These are phyloP conservation scores for Troilus luridus DNA, from an alignment of 2,888 invertebrate species.

Conservation along the genomic window DNA sequence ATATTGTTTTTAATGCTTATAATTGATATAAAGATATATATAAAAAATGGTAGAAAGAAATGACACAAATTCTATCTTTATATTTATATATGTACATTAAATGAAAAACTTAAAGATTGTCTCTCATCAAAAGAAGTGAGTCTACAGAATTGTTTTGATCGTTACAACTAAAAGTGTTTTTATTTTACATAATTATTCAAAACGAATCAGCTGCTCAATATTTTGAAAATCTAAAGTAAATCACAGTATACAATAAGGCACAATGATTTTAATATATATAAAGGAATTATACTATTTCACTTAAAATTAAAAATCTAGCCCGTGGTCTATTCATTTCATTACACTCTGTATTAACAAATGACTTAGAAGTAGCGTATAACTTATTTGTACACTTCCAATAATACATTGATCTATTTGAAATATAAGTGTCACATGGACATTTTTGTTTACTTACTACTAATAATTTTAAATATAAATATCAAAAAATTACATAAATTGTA, in stretches of 20 bases:
- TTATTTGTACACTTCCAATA: conserved; percentile 47
- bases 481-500: conserved; percentile 34
- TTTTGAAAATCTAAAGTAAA: conserved; percentile 52
- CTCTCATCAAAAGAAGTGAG: conserved; percentile 6
- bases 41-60: conserved; percentile 11
- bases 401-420: conserved; percentile 36
- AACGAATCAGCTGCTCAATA: conserved; percentile 27
- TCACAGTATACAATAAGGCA: conserved; percentile 54
- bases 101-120: neutral
- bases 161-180: neutral
- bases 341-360: conserved; percentile 42
- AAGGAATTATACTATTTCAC: conserved; percentile 14
- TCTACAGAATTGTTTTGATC: neutral
- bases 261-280: conserved; percentile 40
- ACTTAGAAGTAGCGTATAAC: conserved; percentile 47
- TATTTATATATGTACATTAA: conserved; percentile 46
- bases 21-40: neutral
- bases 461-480: conserved; percentile 48
- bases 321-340: conserved; percentile 25
- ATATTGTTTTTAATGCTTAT: neutral
- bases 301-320: conserved; percentile 48
- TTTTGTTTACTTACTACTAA: conserved; percentile 41
- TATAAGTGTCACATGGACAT: conserved; percentile 4
- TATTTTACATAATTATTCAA: conserved; percentile 41
- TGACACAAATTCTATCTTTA: conserved; percentile 5